Percentiles rank a stretch among this genome's conserved stretches.
Evolutionary conservation across 2,113 vertebrate genomes (phyloP).

Genomic region (Charina bottae): DNA sequence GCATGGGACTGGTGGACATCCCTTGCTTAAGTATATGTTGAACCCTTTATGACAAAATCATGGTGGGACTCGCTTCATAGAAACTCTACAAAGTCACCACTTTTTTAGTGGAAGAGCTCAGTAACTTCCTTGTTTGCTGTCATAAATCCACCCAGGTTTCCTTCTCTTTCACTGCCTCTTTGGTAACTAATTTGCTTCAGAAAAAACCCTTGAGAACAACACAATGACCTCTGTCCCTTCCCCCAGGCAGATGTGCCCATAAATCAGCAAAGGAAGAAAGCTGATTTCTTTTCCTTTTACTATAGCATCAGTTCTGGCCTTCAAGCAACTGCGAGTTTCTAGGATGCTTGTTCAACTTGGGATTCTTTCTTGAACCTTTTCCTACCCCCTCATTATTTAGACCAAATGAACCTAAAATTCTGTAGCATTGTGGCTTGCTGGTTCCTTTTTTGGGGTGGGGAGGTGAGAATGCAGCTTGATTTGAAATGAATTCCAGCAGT

Average conservation of each 20-base stretch:
- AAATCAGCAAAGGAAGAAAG: slow-evolving; percentile 46
- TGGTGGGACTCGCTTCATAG: neutral
- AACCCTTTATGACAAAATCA: neutral
- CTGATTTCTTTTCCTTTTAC: neutral
- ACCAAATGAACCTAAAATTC: too few species aligned
- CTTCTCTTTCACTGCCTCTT: slow-evolving; percentile 23
- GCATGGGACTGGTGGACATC: neutral
- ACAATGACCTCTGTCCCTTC: neutral
- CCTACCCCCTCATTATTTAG: neutral
- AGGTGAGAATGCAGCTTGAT: neutral
- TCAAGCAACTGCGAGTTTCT: slow-evolving; percentile 27
- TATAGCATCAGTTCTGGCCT: slow-evolving; percentile 18
- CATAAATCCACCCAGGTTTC: slow-evolving; percentile 26
- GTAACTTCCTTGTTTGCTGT: neutral
- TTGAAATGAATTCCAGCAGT: rapidly evolving
- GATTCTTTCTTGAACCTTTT: neutral
- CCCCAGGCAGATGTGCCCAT: slow-evolving; percentile 49
- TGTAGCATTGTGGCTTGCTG: neutral
- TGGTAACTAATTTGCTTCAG: slow-evolving; percentile 4
- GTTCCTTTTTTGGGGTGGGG: neutral
- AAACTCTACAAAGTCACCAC: neutral
- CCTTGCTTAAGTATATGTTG: neutral
- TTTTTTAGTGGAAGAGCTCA: neutral
- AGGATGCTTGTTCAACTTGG: neutral
- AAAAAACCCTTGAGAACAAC: slow-evolving; percentile 19